Base-by-base conservation (phyloP, 2,888 invertebrate species). In the Eupithecia dodoneata region DNA sequence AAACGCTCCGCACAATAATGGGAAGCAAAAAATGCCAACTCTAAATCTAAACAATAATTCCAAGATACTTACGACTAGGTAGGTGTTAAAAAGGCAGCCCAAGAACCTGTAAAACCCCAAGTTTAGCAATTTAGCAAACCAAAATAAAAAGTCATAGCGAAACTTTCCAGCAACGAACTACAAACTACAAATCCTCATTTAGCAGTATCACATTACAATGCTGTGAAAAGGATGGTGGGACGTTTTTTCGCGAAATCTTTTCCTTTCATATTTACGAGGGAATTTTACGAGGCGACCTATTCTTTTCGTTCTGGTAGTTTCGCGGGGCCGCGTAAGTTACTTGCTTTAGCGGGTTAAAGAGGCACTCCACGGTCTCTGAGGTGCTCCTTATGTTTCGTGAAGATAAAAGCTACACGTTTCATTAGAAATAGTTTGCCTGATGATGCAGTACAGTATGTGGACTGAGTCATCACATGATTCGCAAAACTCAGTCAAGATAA, bases 201-300 rank as follows among this genome's bases (percentile, higher is more conserved):
- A 84, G 84, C 85, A 83, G 83, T 84, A 82, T 83, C 86, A 83
- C 82, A 84, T 84, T 83, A 85, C 87, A 87, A 88, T 86, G 82
- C 85, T 83, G 84, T 82, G 86, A 85, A 84, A 84, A 83, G 84
- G 83, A 84, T 88, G 84, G 83, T 83, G 84, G 83, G 84, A 83
- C 70, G 70, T 87, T 86, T 90, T 87, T 88, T 87, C 83, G 83
- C 82, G 82, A 89, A 91, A 90, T 91, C 87, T 91, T 91, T 90
- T 87, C 87, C 88, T 88, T 89, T 91, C 91, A 92, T 92, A 92
- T 92, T 92, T 92, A 92, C 90, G 88, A 89, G 87, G 87, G 83
- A 90, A 90, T 89, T 92, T 93, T 92, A 92, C 90, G 92, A 90
- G 88, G 84, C 85, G 86, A 89, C 89, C 91, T 89, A 90, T 92